These are phyloP conservation scores for Myotis vivesi DNA, from an alignment of 2,797 vertebrate species.

Conservation along the genomic window DNA sequence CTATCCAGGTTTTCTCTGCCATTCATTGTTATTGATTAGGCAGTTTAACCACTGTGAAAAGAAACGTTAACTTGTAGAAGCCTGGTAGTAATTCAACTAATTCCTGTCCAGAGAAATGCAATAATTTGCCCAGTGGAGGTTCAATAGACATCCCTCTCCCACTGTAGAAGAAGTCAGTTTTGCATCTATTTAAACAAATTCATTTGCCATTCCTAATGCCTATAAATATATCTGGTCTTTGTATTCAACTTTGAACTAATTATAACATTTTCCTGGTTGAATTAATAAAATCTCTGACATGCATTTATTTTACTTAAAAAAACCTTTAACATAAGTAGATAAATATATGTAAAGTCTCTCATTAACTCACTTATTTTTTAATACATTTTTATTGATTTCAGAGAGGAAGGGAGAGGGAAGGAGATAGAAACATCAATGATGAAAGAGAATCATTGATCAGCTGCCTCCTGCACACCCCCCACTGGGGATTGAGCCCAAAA, in stretches of 20 bases:
- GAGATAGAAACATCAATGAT: too few relatives aligned
- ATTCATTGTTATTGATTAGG: background rate
- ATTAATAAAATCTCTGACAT: slow-evolving; percentile 24
- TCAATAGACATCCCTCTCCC: background rate
- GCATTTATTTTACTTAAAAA: slow-evolving; percentile 10
- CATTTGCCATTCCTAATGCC: background rate
- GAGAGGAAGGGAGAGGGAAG: background rate
- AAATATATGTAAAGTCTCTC: background rate
- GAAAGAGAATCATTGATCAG: too few relatives aligned
- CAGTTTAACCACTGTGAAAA: background rate
- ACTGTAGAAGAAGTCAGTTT: background rate
- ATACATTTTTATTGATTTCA: too few relatives aligned
- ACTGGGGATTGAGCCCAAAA: too few relatives aligned
- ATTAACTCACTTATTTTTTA: background rate
- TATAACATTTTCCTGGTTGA: background rate
- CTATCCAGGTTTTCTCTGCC: background rate
- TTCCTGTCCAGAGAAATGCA: background rate
- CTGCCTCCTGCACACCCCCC: too few relatives aligned
- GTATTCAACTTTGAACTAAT: background rate
- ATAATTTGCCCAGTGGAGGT: background rate
- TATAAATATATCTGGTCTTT: background rate
- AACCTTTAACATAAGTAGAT: background rate
- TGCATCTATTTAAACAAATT: background rate
- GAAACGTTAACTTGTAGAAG: background rate
- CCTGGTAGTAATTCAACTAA: background rate